Evolutionary conservation across 2,113 vertebrate genomes (phyloP).

Genomic region (Plecturocebus donacophilus): DNA sequence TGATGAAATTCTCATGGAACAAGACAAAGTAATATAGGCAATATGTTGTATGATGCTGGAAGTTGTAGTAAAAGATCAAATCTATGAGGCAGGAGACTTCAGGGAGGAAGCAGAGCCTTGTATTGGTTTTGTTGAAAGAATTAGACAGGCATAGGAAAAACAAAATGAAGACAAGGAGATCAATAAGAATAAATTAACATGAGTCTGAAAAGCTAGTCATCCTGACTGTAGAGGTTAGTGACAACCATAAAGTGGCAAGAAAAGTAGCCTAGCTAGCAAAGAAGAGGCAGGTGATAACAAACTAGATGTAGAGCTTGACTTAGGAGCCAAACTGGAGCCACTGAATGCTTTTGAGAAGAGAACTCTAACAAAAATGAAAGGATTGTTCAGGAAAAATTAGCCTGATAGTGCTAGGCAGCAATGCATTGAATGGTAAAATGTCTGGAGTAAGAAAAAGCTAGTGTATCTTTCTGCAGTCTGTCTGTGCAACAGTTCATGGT

Average conservation of each 20-base stretch:
- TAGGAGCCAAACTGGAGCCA: neutral
- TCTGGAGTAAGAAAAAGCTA: neutral
- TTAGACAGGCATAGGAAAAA: neutral
- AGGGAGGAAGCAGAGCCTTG: neutral
- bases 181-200: neutral
- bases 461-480: neutral
- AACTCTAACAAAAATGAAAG: neutral
- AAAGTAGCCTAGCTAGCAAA: neutral
- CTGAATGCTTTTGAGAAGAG: neutral
- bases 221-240: neutral
- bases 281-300: neutral
- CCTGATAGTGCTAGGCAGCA: neutral
- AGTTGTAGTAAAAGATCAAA: neutral
- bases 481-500: fast-evolving
- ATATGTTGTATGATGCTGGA: neutral
- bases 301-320: neutral
- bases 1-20: neutral
- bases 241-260: neutral
- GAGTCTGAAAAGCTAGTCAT: neutral
- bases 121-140: neutral
- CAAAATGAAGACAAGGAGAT: neutral
- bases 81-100: neutral
- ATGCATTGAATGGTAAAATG: neutral
- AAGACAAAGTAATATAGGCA: neutral
- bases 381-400: neutral